phyloP scores from a whole-genome alignment of 2,888 invertebrate genomes.

The Meiosimyza platycephala region DNA sequence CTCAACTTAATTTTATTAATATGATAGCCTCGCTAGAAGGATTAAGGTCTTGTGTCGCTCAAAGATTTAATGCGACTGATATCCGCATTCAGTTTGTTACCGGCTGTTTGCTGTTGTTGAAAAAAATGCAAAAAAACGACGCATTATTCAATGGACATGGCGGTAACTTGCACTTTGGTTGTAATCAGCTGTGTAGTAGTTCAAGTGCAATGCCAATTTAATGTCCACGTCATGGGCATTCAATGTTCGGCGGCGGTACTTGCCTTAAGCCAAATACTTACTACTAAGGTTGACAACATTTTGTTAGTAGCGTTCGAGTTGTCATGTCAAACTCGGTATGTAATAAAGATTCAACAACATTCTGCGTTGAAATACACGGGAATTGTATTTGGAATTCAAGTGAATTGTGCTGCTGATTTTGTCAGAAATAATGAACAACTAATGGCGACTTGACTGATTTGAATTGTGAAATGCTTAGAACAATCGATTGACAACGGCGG shows the following conservation, averaged over 20 bases:
- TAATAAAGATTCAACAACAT: too few relatives aligned
- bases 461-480: background rate
- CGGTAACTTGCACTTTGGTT: background rate
- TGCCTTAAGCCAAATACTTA: too few relatives aligned
- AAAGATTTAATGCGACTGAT: background rate
- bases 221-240: background rate
- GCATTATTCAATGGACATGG: background rate
- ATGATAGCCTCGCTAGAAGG: background rate
- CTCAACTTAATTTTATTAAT: too few relatives aligned
- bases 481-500: background rate
- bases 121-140: too few relatives aligned
- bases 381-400: too few relatives aligned
- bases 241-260: background rate
- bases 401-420: background rate
- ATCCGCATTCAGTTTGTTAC: background rate
- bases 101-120: background rate
- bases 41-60: background rate
- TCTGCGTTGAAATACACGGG: too few relatives aligned
- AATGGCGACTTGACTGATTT: conserved; percentile 7
- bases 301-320: too few relatives aligned
- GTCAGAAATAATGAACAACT: background rate
- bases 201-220: conserved; percentile 1
- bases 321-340: too few relatives aligned
- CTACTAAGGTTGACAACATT: too few relatives aligned
- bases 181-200: background rate